Evolutionary conservation across 2,113 vertebrate species (phyloP), one percentile per base, ranked within the genome.

Genomic region (Nycticorax nycticorax): DNA sequence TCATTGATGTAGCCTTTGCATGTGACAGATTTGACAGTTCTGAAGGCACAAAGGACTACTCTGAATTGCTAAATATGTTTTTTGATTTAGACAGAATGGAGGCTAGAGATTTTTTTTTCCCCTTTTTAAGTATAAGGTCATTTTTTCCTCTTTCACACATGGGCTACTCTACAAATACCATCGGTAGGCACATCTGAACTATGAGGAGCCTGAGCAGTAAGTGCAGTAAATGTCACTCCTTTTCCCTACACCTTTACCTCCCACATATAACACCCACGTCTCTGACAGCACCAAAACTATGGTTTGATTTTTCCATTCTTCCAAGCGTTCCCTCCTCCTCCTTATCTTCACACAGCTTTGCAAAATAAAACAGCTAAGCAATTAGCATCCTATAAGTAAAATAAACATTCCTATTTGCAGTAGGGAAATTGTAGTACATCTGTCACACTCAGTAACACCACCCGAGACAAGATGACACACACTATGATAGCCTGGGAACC

Each of bases 181-280:
- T 39, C 67, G 92, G 86, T 62, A 74, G 81, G 92, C 69, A 94
- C 53, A 91, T 72, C 33, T 80, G 57, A 95, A 85, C 45, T 80
- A 71, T 69, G 91, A 48, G n/a, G 22, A 91, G 66, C 18, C 39
- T 55, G 30, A 91, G 80, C 72, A 86, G 8, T 50, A 94, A 68
- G 57, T 88, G 91, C 92, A 91, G 47, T 79, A 96, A 95, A 95
- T 82, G 85, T 77, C 96, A 93, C 6, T 55, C 45, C 26, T 86
- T 84, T 79, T 84, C 80, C n/a, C 74, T 64, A 67, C 24, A 43
- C 86, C 75, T 96, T 64, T 76, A 52, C 68, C 47, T 89, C 94
- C 92, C 75, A 92, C 86, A 0, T 24, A 3, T 5, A 80, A 91
- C 86, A 68, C 90, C 80, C 73, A 92, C 86, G n/a, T 21, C 47